These are phyloP conservation scores for Myioborus miniatus DNA, from an alignment of 2,797 vertebrate species.

Conservation along the genomic window DNA sequence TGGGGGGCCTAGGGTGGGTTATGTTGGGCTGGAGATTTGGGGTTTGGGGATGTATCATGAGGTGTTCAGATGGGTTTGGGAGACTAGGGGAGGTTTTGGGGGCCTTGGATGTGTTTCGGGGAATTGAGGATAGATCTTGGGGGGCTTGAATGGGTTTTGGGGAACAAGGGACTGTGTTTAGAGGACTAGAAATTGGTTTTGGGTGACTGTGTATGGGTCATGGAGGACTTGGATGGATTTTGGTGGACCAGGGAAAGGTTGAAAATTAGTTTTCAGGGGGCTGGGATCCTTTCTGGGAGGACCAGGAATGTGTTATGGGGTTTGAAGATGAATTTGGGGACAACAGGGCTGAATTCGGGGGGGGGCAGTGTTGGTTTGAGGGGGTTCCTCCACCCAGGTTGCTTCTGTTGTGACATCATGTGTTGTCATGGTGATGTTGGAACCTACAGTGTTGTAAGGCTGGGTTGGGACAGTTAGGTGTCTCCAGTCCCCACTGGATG, in stretches of 20 bases:
- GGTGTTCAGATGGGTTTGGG: not conserved
- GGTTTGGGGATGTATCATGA: not conserved
- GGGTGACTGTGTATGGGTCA: not conserved
- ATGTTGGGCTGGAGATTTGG: not conserved
- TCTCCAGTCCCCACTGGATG: not conserved
- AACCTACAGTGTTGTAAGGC: not conserved
- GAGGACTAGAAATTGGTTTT: not conserved
- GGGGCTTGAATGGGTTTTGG: not conserved
- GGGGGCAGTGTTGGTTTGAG: not conserved
- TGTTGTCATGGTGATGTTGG: not conserved
- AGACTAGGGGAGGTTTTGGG: not conserved
- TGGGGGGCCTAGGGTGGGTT: accelerated
- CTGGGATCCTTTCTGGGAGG: not conserved
- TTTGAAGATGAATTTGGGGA: too few relatives aligned
- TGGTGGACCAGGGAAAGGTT: not conserved
- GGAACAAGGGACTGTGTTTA: not conserved
- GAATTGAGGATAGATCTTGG: not conserved
- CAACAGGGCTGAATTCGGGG: accelerated
- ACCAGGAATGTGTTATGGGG: too few relatives aligned
- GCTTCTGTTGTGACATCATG: not conserved
- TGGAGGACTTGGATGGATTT: not conserved
- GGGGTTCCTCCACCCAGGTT: not conserved
- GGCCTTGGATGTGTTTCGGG: not conserved
- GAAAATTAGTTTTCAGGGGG: not conserved
- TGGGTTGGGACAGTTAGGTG: not conserved